A percentile compares a stretch with the other conserved stretches of the same genome.
Conservation (phyloP, 2,113 vertebrate species). For the Pristiophorus japonicus region DNA sequence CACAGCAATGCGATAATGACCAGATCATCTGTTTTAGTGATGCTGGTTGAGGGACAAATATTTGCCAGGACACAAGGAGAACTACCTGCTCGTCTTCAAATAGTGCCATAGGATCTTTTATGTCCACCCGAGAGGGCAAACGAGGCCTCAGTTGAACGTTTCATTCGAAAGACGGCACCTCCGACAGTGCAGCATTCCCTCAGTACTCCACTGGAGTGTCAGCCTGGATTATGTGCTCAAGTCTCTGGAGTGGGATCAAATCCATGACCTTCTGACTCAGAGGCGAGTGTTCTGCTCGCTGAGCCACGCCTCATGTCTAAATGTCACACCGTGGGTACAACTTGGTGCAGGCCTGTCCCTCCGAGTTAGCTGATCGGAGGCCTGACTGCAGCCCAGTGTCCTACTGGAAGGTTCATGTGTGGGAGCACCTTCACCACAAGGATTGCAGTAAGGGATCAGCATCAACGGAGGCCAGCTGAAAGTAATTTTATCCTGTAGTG, state of each 20-base stretch:
- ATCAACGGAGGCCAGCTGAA: neutral
- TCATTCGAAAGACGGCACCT: too few species aligned
- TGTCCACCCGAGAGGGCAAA: too few species aligned
- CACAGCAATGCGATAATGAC: neutral
- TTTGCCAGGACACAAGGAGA: too few species aligned
- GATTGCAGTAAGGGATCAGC: too few species aligned
- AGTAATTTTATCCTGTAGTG: neutral
- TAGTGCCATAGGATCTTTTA: too few species aligned
- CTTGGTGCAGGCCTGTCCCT: neutral
- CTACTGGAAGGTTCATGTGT: too few species aligned
- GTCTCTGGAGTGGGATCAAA: neutral
- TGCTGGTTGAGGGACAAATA: too few species aligned
- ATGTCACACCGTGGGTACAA: neutral
- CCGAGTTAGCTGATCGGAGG: neutral
- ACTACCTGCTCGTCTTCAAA: too few species aligned
- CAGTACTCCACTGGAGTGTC: neutral
- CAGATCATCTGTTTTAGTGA: neutral
- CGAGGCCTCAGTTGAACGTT: too few species aligned
- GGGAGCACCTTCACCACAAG: too few species aligned
- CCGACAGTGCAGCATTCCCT: too few species aligned
- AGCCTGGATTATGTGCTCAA: neutral
- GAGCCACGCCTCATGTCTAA: neutral
- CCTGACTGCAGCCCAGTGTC: too few species aligned
- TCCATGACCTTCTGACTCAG: neutral
- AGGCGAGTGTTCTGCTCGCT: neutral